phyloP scores from a whole-genome alignment of 2,888 invertebrate genomes.

The Drosophila paramelanica region DNA sequence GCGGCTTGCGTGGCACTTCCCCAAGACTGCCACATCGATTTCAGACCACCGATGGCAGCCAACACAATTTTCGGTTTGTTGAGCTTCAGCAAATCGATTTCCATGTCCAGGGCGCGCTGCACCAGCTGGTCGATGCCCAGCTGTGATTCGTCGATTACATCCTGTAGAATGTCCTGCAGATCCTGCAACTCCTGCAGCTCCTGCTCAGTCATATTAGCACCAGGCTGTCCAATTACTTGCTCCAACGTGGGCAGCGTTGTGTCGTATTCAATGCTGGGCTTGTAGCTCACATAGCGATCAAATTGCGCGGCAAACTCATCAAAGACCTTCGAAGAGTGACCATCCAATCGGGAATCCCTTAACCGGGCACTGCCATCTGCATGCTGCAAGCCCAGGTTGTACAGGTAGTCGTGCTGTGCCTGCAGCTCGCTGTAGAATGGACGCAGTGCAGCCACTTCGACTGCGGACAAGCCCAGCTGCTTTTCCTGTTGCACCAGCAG shows the following conservation, averaged over 20 bases:
- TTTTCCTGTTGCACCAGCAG: conserved; percentile 52
- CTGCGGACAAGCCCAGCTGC: conserved; percentile 55
- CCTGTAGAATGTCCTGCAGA: conserved; percentile 68
- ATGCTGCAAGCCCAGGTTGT: conserved; percentile 40
- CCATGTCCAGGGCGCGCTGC: conserved; percentile 58
- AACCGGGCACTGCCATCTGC: conserved; percentile 38
- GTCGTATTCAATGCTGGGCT: conserved; percentile 62
- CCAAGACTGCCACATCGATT: conserved; percentile 56
- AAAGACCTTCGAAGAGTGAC: conserved; percentile 41
- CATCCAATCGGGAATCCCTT: conserved; percentile 25
- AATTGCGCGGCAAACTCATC: conserved; percentile 60
- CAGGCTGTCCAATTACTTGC: conserved; percentile 58
- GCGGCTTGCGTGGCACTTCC: conserved; percentile 66
- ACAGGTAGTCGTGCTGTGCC: conserved; percentile 69
- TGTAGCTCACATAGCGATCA: conserved; percentile 28
- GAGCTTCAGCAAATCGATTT: conserved; percentile 57
- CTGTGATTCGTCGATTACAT: conserved; percentile 75
- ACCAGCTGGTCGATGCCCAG: conserved; percentile 64
- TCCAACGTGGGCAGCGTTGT: conserved; percentile 65
- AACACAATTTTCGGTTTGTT: conserved; percentile 74
- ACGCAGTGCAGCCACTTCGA: conserved; percentile 64
- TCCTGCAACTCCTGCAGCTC: conserved; percentile 68
- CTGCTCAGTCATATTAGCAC: conserved; percentile 39
- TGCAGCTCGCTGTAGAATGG: conserved; percentile 74
- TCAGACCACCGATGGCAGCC: conserved; percentile 60